Percentiles rank a stretch among this genome's conserved stretches.
Conservation (phyloP, 2,888 invertebrate genomes). For the Phortica okadai region DNA sequence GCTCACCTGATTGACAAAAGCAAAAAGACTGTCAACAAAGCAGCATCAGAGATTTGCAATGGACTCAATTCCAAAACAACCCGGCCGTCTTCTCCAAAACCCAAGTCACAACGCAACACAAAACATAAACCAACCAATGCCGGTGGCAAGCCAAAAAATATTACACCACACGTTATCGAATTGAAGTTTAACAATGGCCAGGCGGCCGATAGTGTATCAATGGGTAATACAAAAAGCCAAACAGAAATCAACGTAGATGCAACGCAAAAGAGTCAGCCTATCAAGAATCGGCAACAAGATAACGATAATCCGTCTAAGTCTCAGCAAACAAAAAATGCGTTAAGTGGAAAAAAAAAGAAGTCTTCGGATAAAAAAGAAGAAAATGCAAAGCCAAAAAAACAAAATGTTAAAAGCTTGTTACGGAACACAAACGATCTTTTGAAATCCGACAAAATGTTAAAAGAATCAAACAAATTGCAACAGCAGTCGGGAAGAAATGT, state of each 20-base stretch:
- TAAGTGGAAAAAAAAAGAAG: too few relatives aligned
- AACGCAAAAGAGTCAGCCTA: background rate
- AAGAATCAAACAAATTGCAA: slow-evolving; percentile 18
- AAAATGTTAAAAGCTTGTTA: too few relatives aligned
- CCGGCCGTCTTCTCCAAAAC: too few relatives aligned
- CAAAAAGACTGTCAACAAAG: too few relatives aligned
- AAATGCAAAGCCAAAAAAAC: too few relatives aligned
- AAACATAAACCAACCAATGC: background rate
- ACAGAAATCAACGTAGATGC: background rate
- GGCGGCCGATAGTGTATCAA: too few relatives aligned
- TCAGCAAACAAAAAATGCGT: too few relatives aligned
- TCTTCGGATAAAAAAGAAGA: too few relatives aligned
- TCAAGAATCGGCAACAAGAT: background rate
- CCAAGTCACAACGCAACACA: background rate
- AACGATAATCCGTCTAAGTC: background rate
- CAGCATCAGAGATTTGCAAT: too few relatives aligned
- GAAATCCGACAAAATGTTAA: background rate
- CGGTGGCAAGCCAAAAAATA: background rate
- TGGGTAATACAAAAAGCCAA: background rate
- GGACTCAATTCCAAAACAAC: too few relatives aligned
- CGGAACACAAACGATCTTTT: too few relatives aligned
- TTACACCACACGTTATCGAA: background rate
- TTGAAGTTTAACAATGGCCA: background rate
- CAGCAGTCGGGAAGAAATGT: slow-evolving; percentile 38
- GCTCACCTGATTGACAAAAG: too few relatives aligned